Evolutionary conservation across 2,888 invertebrate species (phyloP), one percentile per base, ranked within the genome.

Genomic region (Axea sp.): DNA sequence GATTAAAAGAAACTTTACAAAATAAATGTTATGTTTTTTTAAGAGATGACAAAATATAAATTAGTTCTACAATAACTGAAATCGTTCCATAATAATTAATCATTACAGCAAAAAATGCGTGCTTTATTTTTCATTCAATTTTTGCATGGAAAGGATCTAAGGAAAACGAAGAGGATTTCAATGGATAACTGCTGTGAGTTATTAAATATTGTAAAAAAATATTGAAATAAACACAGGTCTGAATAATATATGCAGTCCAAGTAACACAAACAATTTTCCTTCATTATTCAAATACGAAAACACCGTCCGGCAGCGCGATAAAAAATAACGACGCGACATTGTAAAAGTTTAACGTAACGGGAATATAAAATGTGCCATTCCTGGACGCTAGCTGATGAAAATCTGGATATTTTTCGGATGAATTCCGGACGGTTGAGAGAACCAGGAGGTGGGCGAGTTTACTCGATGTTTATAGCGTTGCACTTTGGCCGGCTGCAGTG

Each of bases 401-500:
- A 74, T 74, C 67, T 74, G 72, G 68, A 60, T 67, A 77, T 75
- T 65, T 75, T 76, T 65, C 62, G 64, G 73, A 60, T 65, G 71
- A 74, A 69, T 62, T 51, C 37, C 28, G 45, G 31, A 28, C 30
- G 39, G 30, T 9, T 11, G 51, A 31, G 28, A 37, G 30, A 62
- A 9, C 5, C 28, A 30, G 24, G 24, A 12, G 33, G 22, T 5
- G 51, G 67, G 53, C 69, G 62, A 75, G 57, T 62, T 76, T 67
- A 55, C 49, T 49, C 60, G 67, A 62, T 71, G 73, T 78, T 77
- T 77, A 79, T 80, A 75, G 79, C 72, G 75, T 64, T 80, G 77
- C 78, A 78, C 81, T 83, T 81, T 82, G 78, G 78, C 76, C 79
- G 80, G 75, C 62, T 64, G 72, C 77, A 73, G 79, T 80, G 83